These are phyloP conservation scores for Suricata suricatta DNA, from an alignment of 2,113 vertebrate genomes.

Conservation along the genomic window DNA sequence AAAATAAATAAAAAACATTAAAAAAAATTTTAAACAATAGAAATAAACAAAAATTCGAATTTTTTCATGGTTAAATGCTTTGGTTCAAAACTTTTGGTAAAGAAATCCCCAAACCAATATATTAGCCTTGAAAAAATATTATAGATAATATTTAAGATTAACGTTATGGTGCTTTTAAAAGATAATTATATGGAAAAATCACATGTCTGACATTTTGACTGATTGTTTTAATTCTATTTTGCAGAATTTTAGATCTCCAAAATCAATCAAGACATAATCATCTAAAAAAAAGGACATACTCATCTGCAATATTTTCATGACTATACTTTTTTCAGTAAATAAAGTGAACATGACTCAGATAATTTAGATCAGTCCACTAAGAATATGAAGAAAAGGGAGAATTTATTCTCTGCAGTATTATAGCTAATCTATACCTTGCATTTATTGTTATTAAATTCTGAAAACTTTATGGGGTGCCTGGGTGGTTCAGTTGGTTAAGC, in stretches of 20 bases:
- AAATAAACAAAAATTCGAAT: background rate
- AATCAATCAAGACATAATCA: background rate
- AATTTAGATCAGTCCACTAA: background rate
- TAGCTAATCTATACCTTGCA: background rate
- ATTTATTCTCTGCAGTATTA: background rate
- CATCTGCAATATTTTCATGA: background rate
- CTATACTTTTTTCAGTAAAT: background rate
- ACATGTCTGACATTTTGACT: background rate
- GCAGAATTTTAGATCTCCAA: background rate
- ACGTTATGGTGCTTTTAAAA: background rate
- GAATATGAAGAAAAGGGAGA: background rate
- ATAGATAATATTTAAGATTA: background rate
- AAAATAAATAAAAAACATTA: too few relatives aligned
- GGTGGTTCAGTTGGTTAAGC: too few relatives aligned
- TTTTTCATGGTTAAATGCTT: background rate
- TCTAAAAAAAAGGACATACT: background rate
- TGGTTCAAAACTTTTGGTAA: background rate
- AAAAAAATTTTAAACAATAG: background rate
- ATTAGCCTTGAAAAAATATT: background rate
- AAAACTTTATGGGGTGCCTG: background rate
- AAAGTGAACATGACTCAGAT: background rate
- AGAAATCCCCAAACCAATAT: background rate
- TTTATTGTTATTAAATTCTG: background rate
- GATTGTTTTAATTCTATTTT: constrained; percentile 10
- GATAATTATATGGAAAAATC: background rate